Percentiles rank a stretch among this genome's conserved stretches.
Evolutionary conservation across 1,140 invertebrate species (phyloP).

Genomic region (Camponotus pennsylvanicus): DNA sequence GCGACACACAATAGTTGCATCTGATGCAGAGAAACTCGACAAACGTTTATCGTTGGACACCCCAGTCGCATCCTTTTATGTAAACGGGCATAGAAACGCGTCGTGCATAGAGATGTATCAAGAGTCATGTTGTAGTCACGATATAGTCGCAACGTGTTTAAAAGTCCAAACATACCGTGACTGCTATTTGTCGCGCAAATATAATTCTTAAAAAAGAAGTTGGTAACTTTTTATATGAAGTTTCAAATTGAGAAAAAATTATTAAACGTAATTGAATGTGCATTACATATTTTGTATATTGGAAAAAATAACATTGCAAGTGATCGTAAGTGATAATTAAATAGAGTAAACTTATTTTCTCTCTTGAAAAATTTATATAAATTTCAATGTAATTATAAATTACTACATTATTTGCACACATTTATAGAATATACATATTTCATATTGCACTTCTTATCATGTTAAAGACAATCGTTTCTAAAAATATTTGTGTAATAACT

Average conservation of each 20-base stretch:
- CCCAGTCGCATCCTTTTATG: constrained; percentile 28
- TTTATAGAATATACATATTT: not conserved
- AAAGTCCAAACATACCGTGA: not conserved
- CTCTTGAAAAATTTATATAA: constrained; percentile 17
- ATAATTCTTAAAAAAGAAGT: not conserved
- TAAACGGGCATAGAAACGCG: not conserved
- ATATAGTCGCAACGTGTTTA: not conserved
- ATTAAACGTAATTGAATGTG: not conserved
- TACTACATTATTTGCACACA: constrained; percentile 35
- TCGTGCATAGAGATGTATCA: constrained; percentile 8
- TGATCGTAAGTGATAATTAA: not conserved
- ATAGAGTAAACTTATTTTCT: not conserved
- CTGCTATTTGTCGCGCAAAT: constrained; percentile 2
- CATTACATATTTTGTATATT: not conserved
- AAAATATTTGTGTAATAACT: constrained; percentile 45
- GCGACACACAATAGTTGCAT: not conserved
- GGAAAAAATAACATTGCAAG: not conserved
- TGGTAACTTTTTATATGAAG: not conserved
- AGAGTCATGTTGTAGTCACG: not conserved
- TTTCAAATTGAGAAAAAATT: not conserved
- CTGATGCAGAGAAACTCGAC: constrained; percentile 10
- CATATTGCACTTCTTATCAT: constrained; percentile 36
- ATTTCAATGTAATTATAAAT: constrained; percentile 39
- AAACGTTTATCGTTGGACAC: constrained; percentile 46
- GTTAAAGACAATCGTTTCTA: constrained; percentile 46